Conservation (phyloP, 2,113 vertebrate species). For the Eretmochelys imbricata region DNA sequence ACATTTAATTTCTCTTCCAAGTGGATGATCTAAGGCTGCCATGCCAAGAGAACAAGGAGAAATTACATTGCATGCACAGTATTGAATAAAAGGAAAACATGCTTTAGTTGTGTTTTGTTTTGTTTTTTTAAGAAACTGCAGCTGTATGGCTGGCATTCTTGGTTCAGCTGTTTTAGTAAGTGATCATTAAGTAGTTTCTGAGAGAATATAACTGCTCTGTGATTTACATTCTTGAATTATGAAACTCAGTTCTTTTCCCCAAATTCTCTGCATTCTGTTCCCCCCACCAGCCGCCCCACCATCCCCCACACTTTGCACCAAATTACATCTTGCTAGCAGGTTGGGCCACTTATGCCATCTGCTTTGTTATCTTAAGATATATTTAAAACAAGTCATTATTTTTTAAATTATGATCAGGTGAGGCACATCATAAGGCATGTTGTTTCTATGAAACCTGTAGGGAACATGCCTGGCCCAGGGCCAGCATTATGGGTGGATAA, state of each 20-base stretch:
- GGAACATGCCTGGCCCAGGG: neutral
- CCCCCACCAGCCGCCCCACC: neutral
- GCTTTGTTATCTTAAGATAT: slow-evolving; percentile 13
- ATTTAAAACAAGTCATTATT: slow-evolving; percentile 26
- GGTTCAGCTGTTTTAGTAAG: slow-evolving; percentile 51
- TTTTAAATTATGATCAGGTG: slow-evolving; percentile 31
- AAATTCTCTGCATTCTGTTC: neutral
- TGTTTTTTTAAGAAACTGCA: slow-evolving; percentile 41
- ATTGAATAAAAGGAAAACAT: neutral
- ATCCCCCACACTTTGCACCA: neutral
- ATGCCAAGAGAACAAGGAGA: slow-evolving; percentile 19
- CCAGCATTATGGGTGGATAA: neutral
- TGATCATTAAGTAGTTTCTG: slow-evolving; percentile 49
- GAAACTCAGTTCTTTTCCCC: slow-evolving; percentile 34
- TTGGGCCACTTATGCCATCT: slow-evolving; percentile 28
- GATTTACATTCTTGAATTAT: slow-evolving; percentile 48
- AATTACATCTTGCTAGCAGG: slow-evolving; percentile 19
- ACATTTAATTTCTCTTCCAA: neutral
- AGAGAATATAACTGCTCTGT: slow-evolving; percentile 20
- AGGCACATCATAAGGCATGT: slow-evolving; percentile 2
- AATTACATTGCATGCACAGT: neutral
- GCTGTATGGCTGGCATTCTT: slow-evolving; percentile 53
- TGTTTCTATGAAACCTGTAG: neutral
- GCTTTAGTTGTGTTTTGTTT: slow-evolving; percentile 3
- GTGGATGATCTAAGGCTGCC: neutral